Conservation (phyloP, 2,113 vertebrate species). For the Dipodomys spectabilis region DNA sequence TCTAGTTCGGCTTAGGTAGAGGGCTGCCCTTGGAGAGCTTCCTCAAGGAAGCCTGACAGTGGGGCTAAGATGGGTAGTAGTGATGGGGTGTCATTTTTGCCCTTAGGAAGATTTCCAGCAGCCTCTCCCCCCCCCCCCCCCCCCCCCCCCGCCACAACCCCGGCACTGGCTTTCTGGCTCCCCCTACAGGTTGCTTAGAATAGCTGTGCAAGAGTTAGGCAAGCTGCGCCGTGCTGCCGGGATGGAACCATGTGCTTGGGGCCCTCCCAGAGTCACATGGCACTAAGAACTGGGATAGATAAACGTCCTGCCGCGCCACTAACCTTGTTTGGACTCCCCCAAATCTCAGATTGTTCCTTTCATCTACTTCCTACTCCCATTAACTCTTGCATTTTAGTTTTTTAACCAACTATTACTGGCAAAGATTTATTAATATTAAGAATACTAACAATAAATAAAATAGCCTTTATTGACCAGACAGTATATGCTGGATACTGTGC, state of each 20-base stretch:
- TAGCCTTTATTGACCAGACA: neutral
- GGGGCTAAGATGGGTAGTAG: constrained; percentile 45
- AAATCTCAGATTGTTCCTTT: constrained; percentile 28
- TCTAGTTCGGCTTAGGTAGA: neutral
- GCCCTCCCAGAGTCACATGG: constrained; percentile 67
- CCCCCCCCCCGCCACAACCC: constrained; percentile 21
- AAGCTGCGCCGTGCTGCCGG: constrained; percentile 12
- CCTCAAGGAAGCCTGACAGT: constrained; percentile 19
- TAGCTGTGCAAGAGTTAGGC: constrained; percentile 58
- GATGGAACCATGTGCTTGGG: constrained; percentile 70
- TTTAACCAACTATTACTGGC: constrained; percentile 32
- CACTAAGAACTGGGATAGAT: constrained; percentile 57
- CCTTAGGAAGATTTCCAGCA: constrained; percentile 73
- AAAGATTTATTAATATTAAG: constrained; percentile 35
- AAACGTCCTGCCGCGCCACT: constrained; percentile 55
- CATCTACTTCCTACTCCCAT: neutral
- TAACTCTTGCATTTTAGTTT: constrained; percentile 42
- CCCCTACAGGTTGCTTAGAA: constrained; percentile 74
- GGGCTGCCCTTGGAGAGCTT: neutral
- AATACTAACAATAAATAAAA: constrained; percentile 47
- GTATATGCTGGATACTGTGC: neutral
- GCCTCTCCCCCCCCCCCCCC: constrained; percentile 53
- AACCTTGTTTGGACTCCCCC: constrained; percentile 68
- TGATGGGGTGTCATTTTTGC: constrained; percentile 67
- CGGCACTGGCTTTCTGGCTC: constrained; percentile 72